Evolutionary conservation across 1,140 invertebrate species (phyloP), one percentile per base, ranked within the genome.

Genomic region (Drosophila bifasciata): DNA sequence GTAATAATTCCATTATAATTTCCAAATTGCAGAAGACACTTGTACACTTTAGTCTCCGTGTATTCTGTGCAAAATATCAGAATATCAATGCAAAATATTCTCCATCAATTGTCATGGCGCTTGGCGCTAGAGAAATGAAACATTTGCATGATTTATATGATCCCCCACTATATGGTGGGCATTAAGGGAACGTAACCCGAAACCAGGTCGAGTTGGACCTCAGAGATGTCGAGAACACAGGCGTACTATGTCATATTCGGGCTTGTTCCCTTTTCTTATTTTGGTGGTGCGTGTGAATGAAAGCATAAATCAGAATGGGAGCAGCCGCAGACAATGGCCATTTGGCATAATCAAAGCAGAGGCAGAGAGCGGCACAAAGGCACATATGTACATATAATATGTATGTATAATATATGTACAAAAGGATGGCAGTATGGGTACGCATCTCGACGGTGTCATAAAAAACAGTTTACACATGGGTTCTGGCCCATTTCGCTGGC

Each of bases 271-370:
- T 58, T 58, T 25, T 23, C 23, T 61, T 40, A 25, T 23, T 13
- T 32, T 23, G 23, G 17, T 68, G 16, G 32, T 56, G 39, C 57
- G 39, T 51, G 28, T 66, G 44, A 53, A 52, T 53, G 39, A 44
- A 15, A 49, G 19, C 75, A 74, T 85, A 88, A 85, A 85, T 85
- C 81, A 88, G 64, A 70, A 62, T 61, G 68, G 68, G 48, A 51
- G 52, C 49, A 16, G 51, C 83, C 19, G 59, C 83, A 86, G 74
- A 85, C 83, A 85, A 85, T 85, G 78, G 74, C 63, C 81, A 25
- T 76, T 79, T 60, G 46, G 70, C 61, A 64, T 71, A 62, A 57
- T 50, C 21, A 52, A 50, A 79, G 32, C 50, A 55, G 6, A 49
- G n/a, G 36, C 7, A 17, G 15, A 58, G 25, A 13, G 40, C 21